Evolutionary conservation across 2,113 vertebrate genomes (phyloP), one percentile per base, ranked within the genome.

Genomic region (Chunga burmeisteri): DNA sequence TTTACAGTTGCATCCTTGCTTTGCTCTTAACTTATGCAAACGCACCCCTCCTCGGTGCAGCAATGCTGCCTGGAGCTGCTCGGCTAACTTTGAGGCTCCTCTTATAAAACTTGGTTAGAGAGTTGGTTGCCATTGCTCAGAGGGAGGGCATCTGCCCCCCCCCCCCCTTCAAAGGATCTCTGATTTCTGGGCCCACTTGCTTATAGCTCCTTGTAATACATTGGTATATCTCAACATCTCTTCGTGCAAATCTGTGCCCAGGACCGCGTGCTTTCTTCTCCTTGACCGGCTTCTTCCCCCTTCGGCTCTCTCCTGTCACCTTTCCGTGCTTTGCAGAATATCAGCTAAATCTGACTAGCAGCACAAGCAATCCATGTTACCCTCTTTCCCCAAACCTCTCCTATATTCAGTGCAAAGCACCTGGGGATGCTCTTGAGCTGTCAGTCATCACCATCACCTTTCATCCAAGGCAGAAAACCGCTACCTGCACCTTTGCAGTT

Each of bases 21-120:
- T 75, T 2, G 1, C 52, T 78, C 27, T 23, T 36, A 67, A 26
- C 20, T 61, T 32, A 18, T 1, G 29, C 46, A 73, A 75, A 90
- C 10, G 1, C 34, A 52, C 30, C 32, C 36, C 72, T 44, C 29
- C 38, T 17, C 3, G 0, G 3, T 11, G 34, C 77, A 55, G 13
- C 4, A 3, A 27, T 0, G 3, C 55, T 42, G 18, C 29, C 68
- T 12, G 16, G 19, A 63, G 47, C 10, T 1, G 7, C 46, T n/a
- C 10, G 1, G 30, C 40, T 52, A 80, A 62, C 18, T 46, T 73
- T n/a, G 34, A 84, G 38, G 10, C 4, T 83, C 13, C 12, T 66
- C 42, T 75, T 32, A 9, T 11, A 46, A 59, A 91, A 80, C 53
- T 62, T 86, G 26, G 5, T 71, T 53, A 36, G 49, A 29, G 16